Evolutionary conservation across 2,888 invertebrate species (phyloP).

Genomic region (Autographa pulchrina): DNA sequence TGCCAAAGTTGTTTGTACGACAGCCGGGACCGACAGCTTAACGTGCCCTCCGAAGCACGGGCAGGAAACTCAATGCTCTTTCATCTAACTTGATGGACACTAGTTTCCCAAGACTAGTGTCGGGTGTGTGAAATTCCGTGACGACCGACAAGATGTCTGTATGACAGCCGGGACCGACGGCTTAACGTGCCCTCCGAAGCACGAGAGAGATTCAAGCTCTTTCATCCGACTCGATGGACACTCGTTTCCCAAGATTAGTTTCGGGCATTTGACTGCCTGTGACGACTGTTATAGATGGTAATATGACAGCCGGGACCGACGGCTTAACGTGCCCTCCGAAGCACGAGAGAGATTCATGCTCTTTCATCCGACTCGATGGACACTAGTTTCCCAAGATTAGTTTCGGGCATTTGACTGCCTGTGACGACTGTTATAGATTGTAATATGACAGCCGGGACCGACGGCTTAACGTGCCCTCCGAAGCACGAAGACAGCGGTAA

Average conservation of each 20-base stretch:
- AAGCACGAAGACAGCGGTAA: not conserved
- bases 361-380: no score
- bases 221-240: no score
- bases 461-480: no score
- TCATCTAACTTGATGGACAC: not conserved
- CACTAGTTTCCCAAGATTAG: no score
- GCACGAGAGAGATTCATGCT: not conserved
- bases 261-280: no score
- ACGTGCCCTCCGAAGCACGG: conserved; percentile 22
- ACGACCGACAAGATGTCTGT: not conserved
- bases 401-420: no score
- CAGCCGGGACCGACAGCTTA: conserved; percentile 16
- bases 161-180: conserved; percentile 6
- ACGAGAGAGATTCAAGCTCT: not conserved
- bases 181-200: conserved; percentile 9
- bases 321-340: no score
- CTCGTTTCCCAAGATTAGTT: no score
- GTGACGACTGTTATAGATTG: no score
- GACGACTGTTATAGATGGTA: no score
- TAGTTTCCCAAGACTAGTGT: not conserved
- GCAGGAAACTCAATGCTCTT: not conserved
- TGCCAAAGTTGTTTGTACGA: not conserved
- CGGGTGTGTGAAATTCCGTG: not conserved
- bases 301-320: no score
- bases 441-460: no score